Conservation (phyloP, 2,797 vertebrate species). For the Etheostoma perlongum region DNA sequence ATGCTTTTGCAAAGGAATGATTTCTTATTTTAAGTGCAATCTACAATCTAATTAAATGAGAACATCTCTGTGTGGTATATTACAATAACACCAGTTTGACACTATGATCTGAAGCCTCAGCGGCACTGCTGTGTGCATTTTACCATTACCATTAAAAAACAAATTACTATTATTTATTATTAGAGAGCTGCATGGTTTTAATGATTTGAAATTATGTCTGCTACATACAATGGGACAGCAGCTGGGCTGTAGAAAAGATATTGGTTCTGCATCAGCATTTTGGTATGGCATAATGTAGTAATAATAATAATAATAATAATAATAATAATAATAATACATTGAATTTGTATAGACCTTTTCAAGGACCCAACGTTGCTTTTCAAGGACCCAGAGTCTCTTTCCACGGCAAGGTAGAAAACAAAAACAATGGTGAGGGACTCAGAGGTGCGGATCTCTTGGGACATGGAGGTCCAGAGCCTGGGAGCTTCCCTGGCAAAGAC, state of each 20-base stretch:
- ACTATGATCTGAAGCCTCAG: background rate
- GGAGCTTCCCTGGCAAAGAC: no score
- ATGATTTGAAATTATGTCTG: background rate
- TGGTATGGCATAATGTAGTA: background rate
- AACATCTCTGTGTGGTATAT: slow-evolving; percentile 16
- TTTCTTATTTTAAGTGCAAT: slow-evolving; percentile 38
- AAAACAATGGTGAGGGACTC: no score
- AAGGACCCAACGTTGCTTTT: no score
- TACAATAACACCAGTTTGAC: slow-evolving; percentile 22
- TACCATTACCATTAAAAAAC: background rate
- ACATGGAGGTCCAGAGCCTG: no score
- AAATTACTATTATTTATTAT: background rate
- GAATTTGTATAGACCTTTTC: no score
- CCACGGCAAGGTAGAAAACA: no score
- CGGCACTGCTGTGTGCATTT: background rate
- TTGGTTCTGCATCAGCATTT: background rate
- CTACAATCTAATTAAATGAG: slow-evolving; percentile 45
- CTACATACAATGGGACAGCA: background rate
- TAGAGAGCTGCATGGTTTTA: background rate
- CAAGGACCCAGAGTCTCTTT: no score
- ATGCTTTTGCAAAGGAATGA: slow-evolving; percentile 26
- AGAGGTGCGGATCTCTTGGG: no score
- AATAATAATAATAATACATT: no score
- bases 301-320: no score
- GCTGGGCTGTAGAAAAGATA: background rate